These are phyloP conservation scores for Anolis sagrei DNA, from an alignment of 2,113 vertebrate species.

Conservation along the genomic window DNA sequence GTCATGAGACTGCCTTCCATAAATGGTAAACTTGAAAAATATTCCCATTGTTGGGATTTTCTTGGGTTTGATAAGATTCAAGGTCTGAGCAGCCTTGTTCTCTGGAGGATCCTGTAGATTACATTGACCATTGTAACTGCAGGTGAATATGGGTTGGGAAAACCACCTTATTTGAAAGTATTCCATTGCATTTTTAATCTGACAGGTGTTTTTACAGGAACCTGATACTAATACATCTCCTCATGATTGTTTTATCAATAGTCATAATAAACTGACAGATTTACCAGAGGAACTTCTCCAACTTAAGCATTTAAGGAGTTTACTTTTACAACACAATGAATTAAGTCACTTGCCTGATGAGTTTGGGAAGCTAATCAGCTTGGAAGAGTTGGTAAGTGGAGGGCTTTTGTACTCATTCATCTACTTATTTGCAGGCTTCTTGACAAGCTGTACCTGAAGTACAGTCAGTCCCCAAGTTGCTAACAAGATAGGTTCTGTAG, in stretches of 20 bases:
- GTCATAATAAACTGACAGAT: slow-evolving; percentile 88
- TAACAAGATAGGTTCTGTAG: too few species aligned
- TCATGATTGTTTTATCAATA: slow-evolving; percentile 58
- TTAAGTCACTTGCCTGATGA: slow-evolving; percentile 82
- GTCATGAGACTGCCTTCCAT: neutral
- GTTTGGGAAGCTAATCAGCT: slow-evolving; percentile 81
- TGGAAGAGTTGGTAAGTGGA: slow-evolving; percentile 90
- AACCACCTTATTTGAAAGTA: neutral
- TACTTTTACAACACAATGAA: slow-evolving; percentile 90
- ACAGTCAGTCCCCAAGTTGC: too few species aligned
- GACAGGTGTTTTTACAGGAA: neutral
- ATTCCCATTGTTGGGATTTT: too few species aligned
- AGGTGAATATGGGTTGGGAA: neutral
- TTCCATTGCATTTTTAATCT: neutral
- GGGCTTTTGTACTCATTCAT: neutral
- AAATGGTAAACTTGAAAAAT: neutral
- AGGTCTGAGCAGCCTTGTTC: too few species aligned
- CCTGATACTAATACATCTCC: fast-evolving
- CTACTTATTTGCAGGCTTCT: too few species aligned
- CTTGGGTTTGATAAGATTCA: neutral
- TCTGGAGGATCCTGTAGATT: too few species aligned
- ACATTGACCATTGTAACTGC: too few species aligned
- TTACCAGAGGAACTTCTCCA: slow-evolving; percentile 83
- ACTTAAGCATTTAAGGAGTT: slow-evolving; percentile 81
- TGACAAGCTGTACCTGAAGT: too few species aligned